Conservation (phyloP, 2,113 vertebrate species). For the Poeciliopsis occidentalis region DNA sequence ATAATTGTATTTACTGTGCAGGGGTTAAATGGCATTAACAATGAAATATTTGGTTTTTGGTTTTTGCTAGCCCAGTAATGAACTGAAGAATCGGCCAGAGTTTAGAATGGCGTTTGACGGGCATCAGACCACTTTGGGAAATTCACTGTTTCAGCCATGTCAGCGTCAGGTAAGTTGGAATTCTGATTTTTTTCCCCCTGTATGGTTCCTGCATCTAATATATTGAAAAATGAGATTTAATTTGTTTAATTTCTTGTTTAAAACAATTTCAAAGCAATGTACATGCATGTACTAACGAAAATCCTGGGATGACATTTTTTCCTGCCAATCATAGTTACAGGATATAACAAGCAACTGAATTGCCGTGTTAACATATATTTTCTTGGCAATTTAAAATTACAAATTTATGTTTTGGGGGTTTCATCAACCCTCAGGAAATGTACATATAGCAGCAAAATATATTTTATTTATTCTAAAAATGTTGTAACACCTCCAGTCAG, state of each 20-base stretch:
- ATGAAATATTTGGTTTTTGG: neutral
- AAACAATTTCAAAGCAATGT: neutral
- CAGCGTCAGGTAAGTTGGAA: conserved; percentile 65
- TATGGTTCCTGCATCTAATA: neutral
- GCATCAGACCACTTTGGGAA: conserved; percentile 44
- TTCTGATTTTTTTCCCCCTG: neutral
- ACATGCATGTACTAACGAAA: neutral
- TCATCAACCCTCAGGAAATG: neutral
- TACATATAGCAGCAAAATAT: neutral
- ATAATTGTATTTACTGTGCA: neutral
- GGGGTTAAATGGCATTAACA: neutral
- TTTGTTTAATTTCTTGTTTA: neutral
- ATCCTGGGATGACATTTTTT: neutral
- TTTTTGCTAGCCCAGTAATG: conserved; percentile 55
- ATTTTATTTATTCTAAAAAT: neutral
- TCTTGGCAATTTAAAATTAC: neutral
- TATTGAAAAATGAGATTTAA: neutral
- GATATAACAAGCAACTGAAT: neutral
- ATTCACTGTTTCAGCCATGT: conserved; percentile 49
- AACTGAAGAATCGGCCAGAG: conserved; percentile 41
- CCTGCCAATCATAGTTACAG: neutral
- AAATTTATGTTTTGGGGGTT: neutral
- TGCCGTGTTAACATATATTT: neutral
- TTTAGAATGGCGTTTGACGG: conserved; percentile 66
- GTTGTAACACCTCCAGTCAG: too few relatives aligned